Conservation (phyloP, 2,888 invertebrate species). For the Microctonus brassicae region DNA sequence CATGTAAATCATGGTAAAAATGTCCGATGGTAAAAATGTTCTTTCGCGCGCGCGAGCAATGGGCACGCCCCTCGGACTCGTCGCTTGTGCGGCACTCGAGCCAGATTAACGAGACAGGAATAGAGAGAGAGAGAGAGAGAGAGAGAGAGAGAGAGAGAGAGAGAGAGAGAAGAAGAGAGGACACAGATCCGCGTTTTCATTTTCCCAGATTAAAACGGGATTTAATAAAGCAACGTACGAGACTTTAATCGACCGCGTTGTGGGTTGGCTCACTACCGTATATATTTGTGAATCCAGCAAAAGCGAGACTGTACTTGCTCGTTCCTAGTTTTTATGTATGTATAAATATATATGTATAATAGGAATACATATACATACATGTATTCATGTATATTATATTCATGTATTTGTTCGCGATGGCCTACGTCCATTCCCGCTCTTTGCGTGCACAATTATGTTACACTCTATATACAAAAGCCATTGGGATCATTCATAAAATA, state of each 20-base stretch:
- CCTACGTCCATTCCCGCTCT: neutral
- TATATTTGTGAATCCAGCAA: conserved; percentile 21
- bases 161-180: neutral
- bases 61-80: conserved; percentile 19
- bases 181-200: conserved; percentile 54
- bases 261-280: conserved; percentile 47
- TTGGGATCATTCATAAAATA: neutral
- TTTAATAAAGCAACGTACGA: conserved; percentile 66
- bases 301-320: conserved; percentile 23
- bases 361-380: neutral
- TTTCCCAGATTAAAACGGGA: conserved; percentile 65
- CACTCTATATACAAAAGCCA: neutral
- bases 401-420: neutral
- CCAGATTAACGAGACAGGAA: conserved; percentile 37
- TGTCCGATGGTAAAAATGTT: conserved; percentile 26
- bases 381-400: conserved; percentile 4
- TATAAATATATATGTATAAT: neutral
- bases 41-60: neutral
- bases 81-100: conserved; percentile 16
- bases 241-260: conserved; percentile 60
- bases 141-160: conserved; percentile 8
- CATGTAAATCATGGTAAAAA: conserved; percentile 44
- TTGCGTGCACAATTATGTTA: neutral
- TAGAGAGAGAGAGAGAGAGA: conserved; percentile 10
- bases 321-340: conserved; percentile 36